These are phyloP conservation scores for Drosophila mauritiana DNA, from an alignment of 1,140 invertebrate genomes.

Conservation along the genomic window DNA sequence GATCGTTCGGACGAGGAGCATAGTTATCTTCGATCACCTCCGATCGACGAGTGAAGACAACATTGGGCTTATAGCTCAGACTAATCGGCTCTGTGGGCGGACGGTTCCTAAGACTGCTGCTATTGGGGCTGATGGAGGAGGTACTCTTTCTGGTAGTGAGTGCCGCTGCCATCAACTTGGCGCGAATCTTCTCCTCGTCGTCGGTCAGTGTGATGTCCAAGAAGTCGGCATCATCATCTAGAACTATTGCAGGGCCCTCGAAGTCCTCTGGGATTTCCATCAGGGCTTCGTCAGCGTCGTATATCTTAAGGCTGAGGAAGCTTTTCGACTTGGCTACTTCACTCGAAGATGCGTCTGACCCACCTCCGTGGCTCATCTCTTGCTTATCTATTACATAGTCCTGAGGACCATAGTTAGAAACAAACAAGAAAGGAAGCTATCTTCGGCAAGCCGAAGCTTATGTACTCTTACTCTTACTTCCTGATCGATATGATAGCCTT, in stretches of 20 bases:
- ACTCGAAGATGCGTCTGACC: neutral
- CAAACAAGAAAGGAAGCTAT: too few relatives aligned
- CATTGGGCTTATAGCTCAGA: conserved; percentile 41
- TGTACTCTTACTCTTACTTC: too few relatives aligned
- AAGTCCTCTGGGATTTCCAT: conserved; percentile 17
- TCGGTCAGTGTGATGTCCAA: conserved; percentile 35
- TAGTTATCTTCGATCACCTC: conserved; percentile 4
- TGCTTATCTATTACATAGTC: neutral
- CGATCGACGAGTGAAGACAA: conserved; percentile 50
- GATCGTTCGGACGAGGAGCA: conserved; percentile 3
- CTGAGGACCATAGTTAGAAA: neutral
- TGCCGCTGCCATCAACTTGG: conserved; percentile 41
- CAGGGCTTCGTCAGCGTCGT: conserved; percentile 34
- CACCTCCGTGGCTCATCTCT: neutral
- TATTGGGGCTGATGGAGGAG: conserved; percentile 11
- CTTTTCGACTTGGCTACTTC: neutral
- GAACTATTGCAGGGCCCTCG: conserved; percentile 17
- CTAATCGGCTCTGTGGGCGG: conserved; percentile 17
- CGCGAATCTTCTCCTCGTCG: conserved; percentile 40
- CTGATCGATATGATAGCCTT: neutral
- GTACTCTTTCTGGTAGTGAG: conserved; percentile 17
- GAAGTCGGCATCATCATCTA: conserved; percentile 43
- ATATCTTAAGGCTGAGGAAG: conserved; percentile 19
- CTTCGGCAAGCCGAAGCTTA: too few relatives aligned
- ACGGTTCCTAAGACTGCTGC: conserved; percentile 8